Base-by-base conservation (phyloP, 1,140 invertebrate species). In the Phocides pigmalion region DNA sequence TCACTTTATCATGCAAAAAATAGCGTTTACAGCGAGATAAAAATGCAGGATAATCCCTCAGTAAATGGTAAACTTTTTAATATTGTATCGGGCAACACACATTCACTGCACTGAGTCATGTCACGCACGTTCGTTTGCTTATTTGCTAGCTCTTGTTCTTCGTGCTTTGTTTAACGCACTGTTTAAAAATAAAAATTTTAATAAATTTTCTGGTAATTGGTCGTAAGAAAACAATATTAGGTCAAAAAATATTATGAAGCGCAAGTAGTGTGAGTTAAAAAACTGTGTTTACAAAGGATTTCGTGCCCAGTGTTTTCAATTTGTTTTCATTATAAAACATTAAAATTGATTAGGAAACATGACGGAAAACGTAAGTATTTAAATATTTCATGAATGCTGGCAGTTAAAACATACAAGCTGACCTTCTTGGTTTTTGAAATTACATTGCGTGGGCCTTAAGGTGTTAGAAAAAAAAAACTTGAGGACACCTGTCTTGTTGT, bases 321-420 rank as follows among this genome's bases (percentile, higher is more conserved):
- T 25, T 25, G 12, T 25, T 22, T 47, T 14, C n/a, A n/a, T n/a
- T n/a, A 6, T 20, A 20, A 25, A 25, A 22, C 17, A 22, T 14
- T 25, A 14, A 42, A 59, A 58, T 47, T 50, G 2, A 32, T n/a
- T n/a, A n/a, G n/a, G 0, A 8, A 32, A 32, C n/a, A 65, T 65
- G 63, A 44, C 35, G 12, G 53, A 59, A 50, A 65, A 65, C 19
- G 63, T 65, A 51, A 65, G 63, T 46, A 58, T 51, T 56, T 22
- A 19, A 9, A 20, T n/a, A 22, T 32, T 54, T 12, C 14, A 28
- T 6, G 5, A 4, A 28, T 28, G 5, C 9, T 28, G 25, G 6
- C 25, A 4, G 25, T 28, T n/a, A n/a, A n/a, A 28, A 28, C 2
- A 6, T 28, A 28, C n/a, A n/a, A n/a, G 9, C 25, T 6, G 25